Conservation (phyloP, 2,888 invertebrate species). For the Spodoptera exigua region DNA sequence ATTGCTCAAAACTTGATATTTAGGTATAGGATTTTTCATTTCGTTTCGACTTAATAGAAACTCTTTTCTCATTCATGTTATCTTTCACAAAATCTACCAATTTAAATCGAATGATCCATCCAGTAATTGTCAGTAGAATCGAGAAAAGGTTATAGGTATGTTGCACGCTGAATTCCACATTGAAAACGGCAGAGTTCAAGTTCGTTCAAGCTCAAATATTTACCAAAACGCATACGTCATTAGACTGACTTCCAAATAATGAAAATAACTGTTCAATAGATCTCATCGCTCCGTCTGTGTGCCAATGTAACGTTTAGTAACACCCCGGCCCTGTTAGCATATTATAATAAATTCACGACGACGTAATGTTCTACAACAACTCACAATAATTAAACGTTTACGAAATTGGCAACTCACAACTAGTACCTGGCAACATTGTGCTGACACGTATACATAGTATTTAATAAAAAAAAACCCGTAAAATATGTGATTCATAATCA, state of each 20-base stretch:
- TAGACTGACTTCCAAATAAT: slow-evolving; percentile 2
- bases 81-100: too few species aligned
- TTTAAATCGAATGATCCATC: too few species aligned
- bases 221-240: slow-evolving; percentile 25
- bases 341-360: slow-evolving; percentile 38
- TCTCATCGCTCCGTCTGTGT: slow-evolving; percentile 4
- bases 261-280: slow-evolving; percentile 1
- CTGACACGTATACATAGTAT: slow-evolving; percentile 52
- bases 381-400: slow-evolving; percentile 47
- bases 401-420: slow-evolving; percentile 57
- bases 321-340: slow-evolving; percentile 24
- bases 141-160: too few species aligned
- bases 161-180: too few species aligned
- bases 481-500: slow-evolving; percentile 5
- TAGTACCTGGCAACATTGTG: slow-evolving; percentile 48
- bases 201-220: slow-evolving; percentile 34
- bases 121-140: too few species aligned
- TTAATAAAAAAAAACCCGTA: slow-evolving; percentile 29
- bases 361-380: slow-evolving; percentile 30
- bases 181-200: slow-evolving; percentile 19
- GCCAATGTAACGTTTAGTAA: slow-evolving; percentile 7
- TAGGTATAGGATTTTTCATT: too few species aligned
- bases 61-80: too few species aligned
- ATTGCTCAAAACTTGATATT: too few species aligned
- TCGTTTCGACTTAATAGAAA: too few species aligned